These are phyloP conservation scores for Decapterus maruadsi DNA, from an alignment of 2,797 vertebrate genomes.

Conservation along the genomic window DNA sequence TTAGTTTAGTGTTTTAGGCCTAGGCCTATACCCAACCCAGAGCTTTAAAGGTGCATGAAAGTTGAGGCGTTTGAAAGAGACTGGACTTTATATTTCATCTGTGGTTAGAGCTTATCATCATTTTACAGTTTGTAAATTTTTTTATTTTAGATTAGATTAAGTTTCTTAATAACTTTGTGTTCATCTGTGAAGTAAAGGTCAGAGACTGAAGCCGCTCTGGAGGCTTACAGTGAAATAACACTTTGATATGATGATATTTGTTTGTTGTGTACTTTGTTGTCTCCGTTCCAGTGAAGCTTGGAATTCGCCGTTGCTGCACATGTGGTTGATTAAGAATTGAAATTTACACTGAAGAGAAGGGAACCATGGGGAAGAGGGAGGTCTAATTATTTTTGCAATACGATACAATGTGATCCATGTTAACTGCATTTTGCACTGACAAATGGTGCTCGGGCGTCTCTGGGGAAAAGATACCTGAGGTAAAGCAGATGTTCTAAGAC, in stretches of 20 bases:
- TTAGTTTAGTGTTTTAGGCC: no score
- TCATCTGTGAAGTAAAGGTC: no score
- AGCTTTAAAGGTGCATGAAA: no score
- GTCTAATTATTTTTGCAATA: constrained; percentile 25
- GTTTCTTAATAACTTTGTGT: not conserved
- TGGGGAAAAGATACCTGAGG: not conserved
- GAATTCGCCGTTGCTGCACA: not conserved
- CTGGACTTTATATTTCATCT: no score
- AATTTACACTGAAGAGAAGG: not conserved
- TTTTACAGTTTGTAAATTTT: no score
- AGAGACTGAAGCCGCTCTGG: not conserved
- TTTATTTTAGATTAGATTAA: no score
- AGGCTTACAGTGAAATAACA: not conserved
- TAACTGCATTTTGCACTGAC: constrained; percentile 31
- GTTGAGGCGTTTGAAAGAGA: no score
- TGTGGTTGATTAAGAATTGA: not conserved
- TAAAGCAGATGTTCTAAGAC: constrained; percentile 29
- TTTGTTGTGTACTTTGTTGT: not conserved
- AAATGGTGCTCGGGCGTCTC: not conserved
- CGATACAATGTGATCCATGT: constrained; percentile 18
- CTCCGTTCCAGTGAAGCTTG: not conserved
- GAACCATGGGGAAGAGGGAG: not conserved
- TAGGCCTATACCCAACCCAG: no score
- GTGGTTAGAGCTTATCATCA: no score
- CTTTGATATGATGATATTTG: not conserved